Base-by-base conservation (phyloP, 1,140 invertebrate species). In the Zaprionus tsacasi region DNA sequence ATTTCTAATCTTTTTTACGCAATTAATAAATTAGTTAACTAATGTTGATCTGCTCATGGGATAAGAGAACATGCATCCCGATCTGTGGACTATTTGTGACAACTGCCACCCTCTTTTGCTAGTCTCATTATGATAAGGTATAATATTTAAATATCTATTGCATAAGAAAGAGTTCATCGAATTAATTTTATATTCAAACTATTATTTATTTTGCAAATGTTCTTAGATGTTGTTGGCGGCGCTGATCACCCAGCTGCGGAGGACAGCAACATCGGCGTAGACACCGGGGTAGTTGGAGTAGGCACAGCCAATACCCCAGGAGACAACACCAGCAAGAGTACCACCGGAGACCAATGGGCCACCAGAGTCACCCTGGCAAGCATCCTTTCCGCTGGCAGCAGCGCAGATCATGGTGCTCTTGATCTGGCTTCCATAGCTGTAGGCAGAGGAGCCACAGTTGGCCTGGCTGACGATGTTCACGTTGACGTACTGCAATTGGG, bases 291-390 rank as follows among this genome's bases (percentile, higher is more conserved):
- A 93, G 3, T 91, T 91, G 1, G 93, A 69, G 11, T 90, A 68
- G 0, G 93, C 95, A 77, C 95, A 96, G 0, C 94, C 93, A 56
- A 93, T 86, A 21, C 95, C 95, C 94, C 95, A 96, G 21, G 95
- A 95, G 0, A 95, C 93, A 36, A 96, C 88, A 63, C 95, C 95
- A 38, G 91, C 81, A 12, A 93, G 70, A 0, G 40, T 45, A 15
- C 85, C 76, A n/a, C 88, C 64, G 15, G 71, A 68, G 15, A 93
- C 79, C 64, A 94, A 83, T 40, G 93, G 93, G 21, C 94, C 93
- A 54, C 94, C 94, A 0, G 93, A 93, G 63, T 94, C 94, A 61
- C 91, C 82, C 73, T 91, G 69, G 70, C 85, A 91, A n/a, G 88
- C 12, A 52, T 91, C 88, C 70, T 88, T 89, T 3, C 79, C 81